Percentiles rank a stretch among this genome's conserved stretches.
phyloP scores from a whole-genome alignment of 2,113 vertebrate genomes.

The Chlorodrepanis virens region DNA sequence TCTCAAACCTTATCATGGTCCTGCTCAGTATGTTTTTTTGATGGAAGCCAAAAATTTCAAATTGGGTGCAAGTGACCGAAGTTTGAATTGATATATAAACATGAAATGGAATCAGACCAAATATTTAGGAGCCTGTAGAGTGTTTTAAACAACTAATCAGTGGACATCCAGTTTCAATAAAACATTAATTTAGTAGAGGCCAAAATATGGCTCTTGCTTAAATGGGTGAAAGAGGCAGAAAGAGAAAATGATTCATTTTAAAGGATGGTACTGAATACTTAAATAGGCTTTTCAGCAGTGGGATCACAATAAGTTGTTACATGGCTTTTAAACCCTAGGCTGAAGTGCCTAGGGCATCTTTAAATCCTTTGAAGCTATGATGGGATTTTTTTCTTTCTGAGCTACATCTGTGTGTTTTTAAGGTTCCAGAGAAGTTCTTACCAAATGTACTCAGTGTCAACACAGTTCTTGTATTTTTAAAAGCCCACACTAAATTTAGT shows the following conservation, averaged over 20 bases:
- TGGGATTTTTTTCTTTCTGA: neutral
- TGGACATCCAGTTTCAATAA: neutral
- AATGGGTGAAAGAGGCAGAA: neutral
- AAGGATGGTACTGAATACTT: neutral
- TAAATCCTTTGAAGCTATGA: neutral
- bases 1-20: neutral
- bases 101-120: neutral
- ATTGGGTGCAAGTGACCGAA: neutral
- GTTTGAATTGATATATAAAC: constrained; percentile 22
- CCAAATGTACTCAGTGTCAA: neutral
- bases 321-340: neutral
- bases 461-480: neutral
- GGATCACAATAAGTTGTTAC: neutral
- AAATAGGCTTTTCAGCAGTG: neutral
- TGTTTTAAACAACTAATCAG: neutral
- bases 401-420: neutral
- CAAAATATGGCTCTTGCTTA: neutral
- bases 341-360: neutral
- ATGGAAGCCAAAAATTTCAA: constrained; percentile 5
- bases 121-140: neutral
- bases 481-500: neutral
- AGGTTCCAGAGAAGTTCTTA: neutral
- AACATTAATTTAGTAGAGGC: neutral
- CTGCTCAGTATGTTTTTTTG: neutral
- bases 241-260: neutral